A percentile compares a stretch with the other conserved stretches of the same genome.
Evolutionary conservation across 2,113 vertebrate species (phyloP).

Genomic region (Gambusia holbrooki): DNA sequence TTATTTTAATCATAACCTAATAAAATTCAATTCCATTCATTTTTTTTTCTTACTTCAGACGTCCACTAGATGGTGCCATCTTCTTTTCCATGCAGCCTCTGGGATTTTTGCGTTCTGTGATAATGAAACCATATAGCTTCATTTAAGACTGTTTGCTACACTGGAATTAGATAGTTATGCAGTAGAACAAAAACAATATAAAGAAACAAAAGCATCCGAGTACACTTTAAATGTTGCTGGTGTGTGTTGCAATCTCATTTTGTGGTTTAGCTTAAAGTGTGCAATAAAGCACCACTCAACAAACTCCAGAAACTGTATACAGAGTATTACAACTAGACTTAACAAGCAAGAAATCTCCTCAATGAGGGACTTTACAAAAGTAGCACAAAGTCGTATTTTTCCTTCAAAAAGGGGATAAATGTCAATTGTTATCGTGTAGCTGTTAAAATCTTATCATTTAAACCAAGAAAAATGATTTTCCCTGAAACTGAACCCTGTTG

Average conservation of each 20-base stretch:
- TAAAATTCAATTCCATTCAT: background rate
- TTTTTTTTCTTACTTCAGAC: background rate
- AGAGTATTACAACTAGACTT: background rate
- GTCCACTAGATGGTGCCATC: constrained; percentile 63
- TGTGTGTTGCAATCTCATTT: background rate
- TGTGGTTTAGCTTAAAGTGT: background rate
- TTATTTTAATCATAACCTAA: no score
- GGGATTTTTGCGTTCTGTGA: background rate
- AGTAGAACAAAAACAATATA: background rate
- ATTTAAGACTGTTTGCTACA: background rate
- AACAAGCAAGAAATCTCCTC: background rate
- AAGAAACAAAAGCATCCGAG: background rate
- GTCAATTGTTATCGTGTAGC: background rate
- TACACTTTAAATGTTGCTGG: background rate
- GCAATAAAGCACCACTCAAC: background rate
- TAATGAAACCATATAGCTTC: constrained; percentile 6
- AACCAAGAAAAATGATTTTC: constrained; percentile 25
- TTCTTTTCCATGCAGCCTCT: constrained; percentile 14
- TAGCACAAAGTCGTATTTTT: background rate
- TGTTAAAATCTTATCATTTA: constrained; percentile 26
- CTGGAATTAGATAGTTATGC: background rate
- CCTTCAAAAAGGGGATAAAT: background rate
- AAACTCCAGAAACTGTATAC: background rate
- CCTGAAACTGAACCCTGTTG: constrained; percentile 37
- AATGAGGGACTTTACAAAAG: background rate